Evolutionary conservation across 1,140 invertebrate genomes (phyloP).

Genomic region (Temnothorax longispinosus): DNA sequence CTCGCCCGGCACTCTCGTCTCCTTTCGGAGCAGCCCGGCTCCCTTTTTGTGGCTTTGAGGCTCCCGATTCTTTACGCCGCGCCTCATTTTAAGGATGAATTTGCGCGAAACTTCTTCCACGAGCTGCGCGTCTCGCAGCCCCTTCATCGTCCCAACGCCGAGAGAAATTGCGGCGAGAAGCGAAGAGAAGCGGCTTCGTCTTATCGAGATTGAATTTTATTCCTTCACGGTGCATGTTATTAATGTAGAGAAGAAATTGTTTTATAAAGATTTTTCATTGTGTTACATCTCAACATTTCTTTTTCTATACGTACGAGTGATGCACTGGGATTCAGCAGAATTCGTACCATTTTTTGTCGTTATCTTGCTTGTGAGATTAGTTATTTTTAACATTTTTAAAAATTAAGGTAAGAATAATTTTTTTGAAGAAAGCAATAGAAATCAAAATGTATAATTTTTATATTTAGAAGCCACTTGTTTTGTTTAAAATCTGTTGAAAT

Average conservation of each 20-base stretch:
- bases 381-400: background rate
- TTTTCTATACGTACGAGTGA: slow-evolving; percentile 5
- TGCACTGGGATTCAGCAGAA: background rate
- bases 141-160: slow-evolving; percentile 28
- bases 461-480: background rate
- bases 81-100: slow-evolving; percentile 60
- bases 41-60: slow-evolving; percentile 59
- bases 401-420: background rate
- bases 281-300: background rate
- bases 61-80: slow-evolving; percentile 50
- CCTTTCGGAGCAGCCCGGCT: slow-evolving; percentile 34
- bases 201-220: slow-evolving; percentile 61
- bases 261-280: slow-evolving; percentile 32
- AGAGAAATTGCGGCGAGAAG: slow-evolving; percentile 52
- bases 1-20: slow-evolving; percentile 39
- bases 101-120: slow-evolving; percentile 59
- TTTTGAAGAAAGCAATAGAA: background rate
- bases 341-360: background rate
- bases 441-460: background rate
- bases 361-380: background rate
- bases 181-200: slow-evolving; percentile 50
- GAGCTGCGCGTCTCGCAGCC: slow-evolving; percentile 29
- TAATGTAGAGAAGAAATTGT: slow-evolving; percentile 45
- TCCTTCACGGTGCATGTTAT: slow-evolving; percentile 41
- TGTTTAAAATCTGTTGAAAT: background rate